Percentiles rank a stretch among this genome's conserved stretches.
Evolutionary conservation across 2,797 vertebrate genomes (phyloP).

Genomic region (Lagorchestes hirsutus): DNA sequence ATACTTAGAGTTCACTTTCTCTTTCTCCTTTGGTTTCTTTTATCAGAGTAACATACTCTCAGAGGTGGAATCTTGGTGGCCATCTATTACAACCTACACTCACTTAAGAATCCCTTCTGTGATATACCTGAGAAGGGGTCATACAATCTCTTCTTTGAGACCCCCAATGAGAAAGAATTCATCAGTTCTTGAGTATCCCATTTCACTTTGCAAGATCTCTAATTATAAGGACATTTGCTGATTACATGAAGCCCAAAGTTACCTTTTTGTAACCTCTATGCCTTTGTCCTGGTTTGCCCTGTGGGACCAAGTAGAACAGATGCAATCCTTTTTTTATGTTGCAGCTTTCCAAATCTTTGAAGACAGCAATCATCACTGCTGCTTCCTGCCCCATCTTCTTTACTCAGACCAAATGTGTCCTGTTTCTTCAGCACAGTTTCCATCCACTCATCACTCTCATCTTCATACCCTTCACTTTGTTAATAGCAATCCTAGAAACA

Average conservation of each 20-base stretch:
- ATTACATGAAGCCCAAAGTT: not conserved
- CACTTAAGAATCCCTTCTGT: not conserved
- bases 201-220: not conserved
- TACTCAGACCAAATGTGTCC: not conserved
- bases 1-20: not conserved
- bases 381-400: not conserved
- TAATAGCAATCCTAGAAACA: not conserved
- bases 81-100: too few relatives aligned
- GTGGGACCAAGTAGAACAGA: not conserved
- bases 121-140: not conserved
- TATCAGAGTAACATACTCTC: not conserved
- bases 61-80: not conserved
- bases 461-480: not conserved
- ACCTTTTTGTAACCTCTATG: not conserved
- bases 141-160: not conserved
- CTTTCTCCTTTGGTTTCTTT: conserved; percentile 8
- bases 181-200: not conserved
- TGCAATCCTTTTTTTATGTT: not conserved
- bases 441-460: not conserved
- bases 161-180: not conserved
- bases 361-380: not conserved
- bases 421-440: not conserved
- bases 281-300: not conserved
- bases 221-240: not conserved
- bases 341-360: not conserved